These are phyloP conservation scores for Trichomycterus rosablanca DNA, from an alignment of 2,113 vertebrate species.

Conservation along the genomic window DNA sequence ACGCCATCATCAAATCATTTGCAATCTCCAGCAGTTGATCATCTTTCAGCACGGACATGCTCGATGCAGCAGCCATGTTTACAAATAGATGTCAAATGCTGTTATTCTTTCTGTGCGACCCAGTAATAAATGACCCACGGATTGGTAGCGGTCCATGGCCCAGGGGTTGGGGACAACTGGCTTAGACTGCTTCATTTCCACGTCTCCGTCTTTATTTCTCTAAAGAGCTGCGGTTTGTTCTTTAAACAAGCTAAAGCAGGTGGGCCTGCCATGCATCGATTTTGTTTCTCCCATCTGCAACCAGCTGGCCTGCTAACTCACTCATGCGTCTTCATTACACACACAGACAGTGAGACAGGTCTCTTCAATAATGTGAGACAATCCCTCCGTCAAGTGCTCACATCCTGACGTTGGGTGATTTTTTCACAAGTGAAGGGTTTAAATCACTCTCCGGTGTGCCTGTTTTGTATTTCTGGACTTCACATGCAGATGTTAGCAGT, in stretches of 20 bases:
- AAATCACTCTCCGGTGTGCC: constrained; percentile 1
- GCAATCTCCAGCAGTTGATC: too few relatives aligned
- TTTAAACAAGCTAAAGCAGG: constrained; percentile 24
- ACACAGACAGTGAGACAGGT: constrained; percentile 32
- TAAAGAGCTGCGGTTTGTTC: neutral
- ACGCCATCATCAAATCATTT: too few relatives aligned
- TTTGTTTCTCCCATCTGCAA: constrained; percentile 13
- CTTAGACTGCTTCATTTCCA: too few relatives aligned
- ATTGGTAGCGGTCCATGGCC: too few relatives aligned
- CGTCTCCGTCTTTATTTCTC: constrained; percentile 11
- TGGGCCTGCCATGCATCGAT: constrained; percentile 35
- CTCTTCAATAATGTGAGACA: constrained; percentile 18
- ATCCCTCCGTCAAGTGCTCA: constrained; percentile 32
- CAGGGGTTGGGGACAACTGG: too few relatives aligned
- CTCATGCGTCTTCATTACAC: constrained; percentile 33
- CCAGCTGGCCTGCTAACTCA: constrained; percentile 35
- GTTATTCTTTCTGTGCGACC: too few relatives aligned
- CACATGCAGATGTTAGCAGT: constrained; percentile 11
- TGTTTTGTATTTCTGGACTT: neutral
- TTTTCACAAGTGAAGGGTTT: constrained; percentile 14
- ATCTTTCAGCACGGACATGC: too few relatives aligned
- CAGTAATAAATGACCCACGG: too few relatives aligned
- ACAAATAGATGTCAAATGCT: too few relatives aligned
- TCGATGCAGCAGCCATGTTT: too few relatives aligned
- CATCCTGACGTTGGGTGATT: constrained; percentile 27